Percentiles rank a stretch among this genome's conserved stretches.
These are phyloP conservation scores for Propithecus coquereli DNA, from an alignment of 2,113 vertebrate genomes.

Conservation along the genomic window DNA sequence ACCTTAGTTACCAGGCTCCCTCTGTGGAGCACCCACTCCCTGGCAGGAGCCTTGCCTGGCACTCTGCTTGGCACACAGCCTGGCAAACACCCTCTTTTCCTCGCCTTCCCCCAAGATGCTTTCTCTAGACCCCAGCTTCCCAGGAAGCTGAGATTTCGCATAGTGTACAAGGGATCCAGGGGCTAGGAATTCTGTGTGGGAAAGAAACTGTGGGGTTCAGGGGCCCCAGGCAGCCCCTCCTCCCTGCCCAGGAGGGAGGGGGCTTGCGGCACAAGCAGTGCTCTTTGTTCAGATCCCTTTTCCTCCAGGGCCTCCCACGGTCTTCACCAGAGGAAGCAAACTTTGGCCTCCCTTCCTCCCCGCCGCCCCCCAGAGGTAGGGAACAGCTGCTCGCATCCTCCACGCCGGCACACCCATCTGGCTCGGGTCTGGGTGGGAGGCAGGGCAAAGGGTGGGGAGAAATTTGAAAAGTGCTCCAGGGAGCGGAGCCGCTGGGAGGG, in stretches of 20 bases:
- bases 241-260: neutral
- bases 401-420: neutral
- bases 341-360: conserved; percentile 38
- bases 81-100: neutral
- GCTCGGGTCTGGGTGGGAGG: neutral
- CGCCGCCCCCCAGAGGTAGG: neutral
- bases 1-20: neutral
- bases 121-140: neutral
- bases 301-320: neutral
- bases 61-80: neutral
- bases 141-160: conserved; percentile 4
- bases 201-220: neutral
- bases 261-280: neutral
- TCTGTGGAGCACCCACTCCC: neutral
- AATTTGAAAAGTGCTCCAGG: conserved; percentile 51
- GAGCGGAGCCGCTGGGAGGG: neutral
- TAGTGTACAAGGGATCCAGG: neutral
- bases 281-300: neutral
- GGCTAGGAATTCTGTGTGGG: neutral
- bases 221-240: neutral
- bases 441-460: neutral
- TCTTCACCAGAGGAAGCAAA: conserved; percentile 19
- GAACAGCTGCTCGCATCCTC: neutral
- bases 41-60: neutral
- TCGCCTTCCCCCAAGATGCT: neutral